Conservation (phyloP, 64 coral and sea anemone genomes). For the Actinia tenebrosa region DNA sequence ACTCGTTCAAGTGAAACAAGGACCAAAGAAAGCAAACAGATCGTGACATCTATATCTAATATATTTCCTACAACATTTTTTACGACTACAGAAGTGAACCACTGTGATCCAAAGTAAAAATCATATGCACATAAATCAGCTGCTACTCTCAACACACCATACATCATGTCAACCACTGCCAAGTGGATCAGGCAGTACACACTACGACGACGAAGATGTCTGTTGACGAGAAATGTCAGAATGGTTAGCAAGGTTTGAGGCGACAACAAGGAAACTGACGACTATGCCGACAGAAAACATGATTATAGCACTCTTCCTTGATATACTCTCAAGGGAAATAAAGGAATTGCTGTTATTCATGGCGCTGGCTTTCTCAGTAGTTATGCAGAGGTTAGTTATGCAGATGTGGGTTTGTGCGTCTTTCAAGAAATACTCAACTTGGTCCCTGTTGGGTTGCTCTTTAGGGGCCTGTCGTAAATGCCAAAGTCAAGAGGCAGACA, state of each 20-base stretch:
- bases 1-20: neutral
- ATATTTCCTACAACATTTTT: neutral
- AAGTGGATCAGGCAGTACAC: conserved; percentile 19
- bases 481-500: too few relatives aligned
- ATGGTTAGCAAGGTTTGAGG: neutral
- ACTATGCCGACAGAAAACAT: neutral
- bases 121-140: neutral
- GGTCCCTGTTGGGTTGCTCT: too few relatives aligned
- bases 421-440: too few relatives aligned
- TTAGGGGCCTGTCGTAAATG: too few relatives aligned
- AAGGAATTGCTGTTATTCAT: too few relatives aligned
- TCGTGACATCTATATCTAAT: neutral
- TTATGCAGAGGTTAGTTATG: too few relatives aligned
- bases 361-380: too few relatives aligned
- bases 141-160: neutral
- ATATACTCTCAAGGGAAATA: too few relatives aligned
- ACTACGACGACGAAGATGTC: conserved; percentile 3
- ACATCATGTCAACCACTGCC: neutral
- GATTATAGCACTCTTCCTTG: neutral
- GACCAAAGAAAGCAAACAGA: neutral
- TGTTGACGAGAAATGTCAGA: conserved; percentile 14
- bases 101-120: neutral
- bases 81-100: neutral
- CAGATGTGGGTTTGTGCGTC: too few relatives aligned
- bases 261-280: neutral